Evolutionary conservation across 2,113 vertebrate species (phyloP).

Genomic region (Anser cygnoides): DNA sequence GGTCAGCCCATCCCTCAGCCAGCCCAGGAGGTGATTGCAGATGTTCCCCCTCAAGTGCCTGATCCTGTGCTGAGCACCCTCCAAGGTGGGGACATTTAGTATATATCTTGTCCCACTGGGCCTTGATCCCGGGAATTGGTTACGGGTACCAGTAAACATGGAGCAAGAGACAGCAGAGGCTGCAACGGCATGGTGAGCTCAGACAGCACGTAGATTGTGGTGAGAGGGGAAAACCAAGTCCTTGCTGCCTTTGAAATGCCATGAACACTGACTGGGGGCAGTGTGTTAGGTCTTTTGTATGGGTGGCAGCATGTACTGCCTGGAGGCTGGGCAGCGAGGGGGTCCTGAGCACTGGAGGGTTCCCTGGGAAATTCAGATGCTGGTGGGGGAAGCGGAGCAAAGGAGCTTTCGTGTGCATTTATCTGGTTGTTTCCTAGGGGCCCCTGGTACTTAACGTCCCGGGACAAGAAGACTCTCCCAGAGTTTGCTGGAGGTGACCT

Average conservation of each 20-base stretch:
- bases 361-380: neutral
- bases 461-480: neutral
- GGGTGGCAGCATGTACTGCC: rapidly evolving
- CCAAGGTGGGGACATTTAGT: neutral
- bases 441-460: neutral
- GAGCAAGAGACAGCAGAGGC: neutral
- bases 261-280: neutral
- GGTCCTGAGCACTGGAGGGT: neutral
- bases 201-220: neutral
- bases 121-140: neutral
- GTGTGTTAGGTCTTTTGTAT: neutral
- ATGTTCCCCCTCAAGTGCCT: neutral
- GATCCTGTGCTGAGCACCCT: neutral
- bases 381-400: neutral
- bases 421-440: neutral
- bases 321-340: neutral
- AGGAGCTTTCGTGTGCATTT: neutral
- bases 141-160: neutral
- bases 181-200: neutral
- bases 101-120: neutral
- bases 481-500: neutral
- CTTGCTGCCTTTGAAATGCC: neutral
- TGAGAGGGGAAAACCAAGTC: neutral
- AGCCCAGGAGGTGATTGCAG: neutral
- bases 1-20: neutral